These are phyloP conservation scores for Eospalax fontanierii DNA, from an alignment of 2,797 vertebrate genomes.

Conservation along the genomic window DNA sequence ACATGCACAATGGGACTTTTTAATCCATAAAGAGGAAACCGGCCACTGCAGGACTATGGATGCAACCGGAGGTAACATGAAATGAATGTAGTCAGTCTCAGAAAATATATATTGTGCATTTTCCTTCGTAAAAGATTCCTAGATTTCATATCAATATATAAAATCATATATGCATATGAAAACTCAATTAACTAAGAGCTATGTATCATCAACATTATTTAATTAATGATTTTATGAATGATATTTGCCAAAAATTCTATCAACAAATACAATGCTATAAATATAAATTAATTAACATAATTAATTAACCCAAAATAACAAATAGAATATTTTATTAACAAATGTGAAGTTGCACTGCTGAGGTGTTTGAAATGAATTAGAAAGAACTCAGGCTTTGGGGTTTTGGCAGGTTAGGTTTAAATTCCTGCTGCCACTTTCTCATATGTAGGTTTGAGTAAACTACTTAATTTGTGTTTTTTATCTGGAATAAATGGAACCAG, in stretches of 20 bases:
- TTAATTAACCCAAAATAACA: not conserved
- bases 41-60: not conserved
- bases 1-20: not conserved
- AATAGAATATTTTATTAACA: not conserved
- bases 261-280: not conserved
- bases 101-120: not conserved
- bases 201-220: not conserved
- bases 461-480: not conserved
- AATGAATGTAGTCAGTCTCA: not conserved
- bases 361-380: not conserved
- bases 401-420: not conserved
- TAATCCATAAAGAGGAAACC: not conserved
- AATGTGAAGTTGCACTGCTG: not conserved
- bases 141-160: not conserved
- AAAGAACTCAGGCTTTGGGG: not conserved
- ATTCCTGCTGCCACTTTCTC: not conserved
- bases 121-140: not conserved
- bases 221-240: conserved; percentile 7
- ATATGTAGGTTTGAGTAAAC: not conserved
- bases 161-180: not conserved
- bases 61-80: not conserved
- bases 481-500: not conserved
- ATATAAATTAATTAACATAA: not conserved
- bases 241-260: not conserved
- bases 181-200: not conserved